Base-by-base conservation (phyloP, 1,140 invertebrate genomes). In the Hesperophylax magnus region DNA sequence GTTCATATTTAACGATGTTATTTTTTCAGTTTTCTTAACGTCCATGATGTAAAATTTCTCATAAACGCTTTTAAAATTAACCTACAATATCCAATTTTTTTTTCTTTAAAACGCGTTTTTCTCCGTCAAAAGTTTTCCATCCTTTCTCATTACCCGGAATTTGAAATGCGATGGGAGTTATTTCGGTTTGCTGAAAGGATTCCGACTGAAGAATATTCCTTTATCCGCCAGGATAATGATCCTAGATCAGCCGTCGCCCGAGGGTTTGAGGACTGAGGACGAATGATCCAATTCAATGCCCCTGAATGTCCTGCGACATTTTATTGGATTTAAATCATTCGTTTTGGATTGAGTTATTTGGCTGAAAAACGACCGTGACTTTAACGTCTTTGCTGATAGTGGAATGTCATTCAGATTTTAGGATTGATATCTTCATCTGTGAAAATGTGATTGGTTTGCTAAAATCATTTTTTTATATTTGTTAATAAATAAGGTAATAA, bases 321-420 rank as follows among this genome's bases (percentile, higher is more conserved):
- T 61, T 61, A 61, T 61, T 61, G 63, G 31, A 67, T 67, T 67
- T 34, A 34, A 67, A 67, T 67, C 63, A 67, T 67, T n/a, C 63
- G 24, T 15, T 67, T 27, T 47, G 34, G 34, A 34, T 34, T 67
- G 27, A 67, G 22, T 67, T 67, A 67, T 34, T 67, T 67, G 17
- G 3, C 27, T 61, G 39, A 47, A 47, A 47, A 47, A 14, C 39
- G 39, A 47, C 39, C 39, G 39, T 47, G 11, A 47, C 39, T 39
- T 7, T 39, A 8, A 39, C 11, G 39, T 3, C 0, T 11, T 47
- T 47, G 39, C 39, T 47, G 1, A 47, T 14, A 14, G 39, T 47
- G 27, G 27, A 27, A 27, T 27, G 27, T 27, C 27, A 27, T 47
- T 11, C 0, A 14, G 9, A 47, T 47, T 34, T 34, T 4, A 8